Base-by-base conservation (phyloP, 2,113 vertebrate species). In the Corythoichthys haematopterus region DNA sequence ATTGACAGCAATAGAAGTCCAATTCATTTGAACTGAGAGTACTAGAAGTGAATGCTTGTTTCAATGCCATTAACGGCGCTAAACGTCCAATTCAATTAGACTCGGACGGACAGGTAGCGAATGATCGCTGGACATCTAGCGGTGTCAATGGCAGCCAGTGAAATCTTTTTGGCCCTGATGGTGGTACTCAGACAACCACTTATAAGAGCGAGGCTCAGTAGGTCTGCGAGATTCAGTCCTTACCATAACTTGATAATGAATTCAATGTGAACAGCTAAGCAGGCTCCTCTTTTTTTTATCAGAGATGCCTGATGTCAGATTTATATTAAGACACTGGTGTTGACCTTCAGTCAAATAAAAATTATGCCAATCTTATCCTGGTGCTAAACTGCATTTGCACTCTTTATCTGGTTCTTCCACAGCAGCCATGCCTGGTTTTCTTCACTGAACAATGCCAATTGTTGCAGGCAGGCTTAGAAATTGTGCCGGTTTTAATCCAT, bases 371-470 rank as follows among this genome's bases (percentile, higher is more conserved):
- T 84, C 69, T 81, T 79, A 87, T 87, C 84, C 84, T 15, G 2
- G 59, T 0, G 64, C 76, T 85, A 73, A 68, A 52, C 77, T 78
- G 78, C 68, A 66, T 85, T 81, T 80, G 72, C 83, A 55, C 72
- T 68, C 67, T 84, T 86, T 83, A 83, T 86, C 84, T 80, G 2
- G 1, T 65, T 66, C 76, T 11, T 76, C 68, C 74, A 79, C 83
- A 65, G 71, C 71, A 78, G 70, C 76, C 75, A 66, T 70, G 74
- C 64, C 48, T 43, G 9, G 61, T 75, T 72, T 68, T 84, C 79
- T 82, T 71, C 48, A 5, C 74, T 50, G 69, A 84, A 88, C 81
- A 85, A 85, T 85, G 71, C 66, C 77, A 77, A 80, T 78, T 79
- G 83, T 87, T 76, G 76, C 64, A 57, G 69, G 60, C 60, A 6